Conservation (phyloP, 2,113 vertebrate genomes). For the Amphiprion ocellaris region DNA sequence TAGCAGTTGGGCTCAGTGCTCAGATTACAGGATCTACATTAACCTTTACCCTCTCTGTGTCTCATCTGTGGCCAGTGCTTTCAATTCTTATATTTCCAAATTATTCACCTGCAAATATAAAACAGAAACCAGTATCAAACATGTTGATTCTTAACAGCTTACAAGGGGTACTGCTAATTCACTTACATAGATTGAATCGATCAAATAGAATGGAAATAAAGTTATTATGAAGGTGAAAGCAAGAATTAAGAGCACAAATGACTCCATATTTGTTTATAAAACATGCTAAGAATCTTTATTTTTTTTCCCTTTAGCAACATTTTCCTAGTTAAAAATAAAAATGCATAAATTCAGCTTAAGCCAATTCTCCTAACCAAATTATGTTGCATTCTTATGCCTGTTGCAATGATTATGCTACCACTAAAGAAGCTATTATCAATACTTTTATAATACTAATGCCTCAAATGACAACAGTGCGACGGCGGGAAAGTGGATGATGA, state of each 20-base stretch:
- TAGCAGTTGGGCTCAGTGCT: slow-evolving; percentile 37
- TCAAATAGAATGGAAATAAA: neutral
- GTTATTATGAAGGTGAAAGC: neutral
- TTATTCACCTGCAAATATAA: slow-evolving; percentile 10
- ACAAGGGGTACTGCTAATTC: neutral
- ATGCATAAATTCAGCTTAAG: too few relatives aligned
- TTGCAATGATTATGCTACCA: too few relatives aligned
- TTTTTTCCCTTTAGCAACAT: too few relatives aligned
- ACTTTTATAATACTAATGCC: too few relatives aligned
- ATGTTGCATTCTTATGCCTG: too few relatives aligned
- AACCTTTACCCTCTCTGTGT: slow-evolving; percentile 26
- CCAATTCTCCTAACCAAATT: too few relatives aligned
- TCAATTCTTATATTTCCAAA: neutral
- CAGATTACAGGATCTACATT: slow-evolving; percentile 56
- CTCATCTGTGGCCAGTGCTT: neutral
- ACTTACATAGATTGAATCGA: neutral
- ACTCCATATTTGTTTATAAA: too few relatives aligned
- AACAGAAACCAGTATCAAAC: neutral
- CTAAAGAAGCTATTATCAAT: too few relatives aligned
- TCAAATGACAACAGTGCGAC: neutral
- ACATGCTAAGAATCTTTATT: too few relatives aligned
- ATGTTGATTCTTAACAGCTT: neutral
- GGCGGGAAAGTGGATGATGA: neutral
- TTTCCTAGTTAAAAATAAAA: too few relatives aligned
- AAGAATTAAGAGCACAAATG: too few relatives aligned